These are phyloP conservation scores for Nesogale talazaci DNA, from an alignment of 2,113 vertebrate species.

Conservation along the genomic window DNA sequence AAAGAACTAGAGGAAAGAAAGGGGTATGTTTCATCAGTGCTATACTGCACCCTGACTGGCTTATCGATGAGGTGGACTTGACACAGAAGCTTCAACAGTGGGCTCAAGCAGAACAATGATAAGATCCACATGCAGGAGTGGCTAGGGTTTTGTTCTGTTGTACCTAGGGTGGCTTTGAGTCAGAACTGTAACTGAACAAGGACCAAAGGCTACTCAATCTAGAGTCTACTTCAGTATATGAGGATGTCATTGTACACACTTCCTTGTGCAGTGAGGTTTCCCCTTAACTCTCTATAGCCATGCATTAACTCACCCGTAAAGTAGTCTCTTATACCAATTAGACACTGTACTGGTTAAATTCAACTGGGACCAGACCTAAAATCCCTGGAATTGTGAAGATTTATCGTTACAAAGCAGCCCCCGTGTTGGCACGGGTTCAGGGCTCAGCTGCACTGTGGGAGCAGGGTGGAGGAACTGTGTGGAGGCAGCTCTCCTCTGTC, in stretches of 20 bases:
- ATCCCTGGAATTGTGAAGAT: conserved; percentile 17
- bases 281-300: neutral
- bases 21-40: no score
- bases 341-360: conserved; percentile 38
- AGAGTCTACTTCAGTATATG: neutral
- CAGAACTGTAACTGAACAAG: no score
- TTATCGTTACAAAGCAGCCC: conserved; percentile 15
- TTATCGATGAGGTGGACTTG: no score
- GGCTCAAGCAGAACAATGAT: no score
- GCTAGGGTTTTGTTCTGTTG: no score
- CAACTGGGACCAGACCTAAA: conserved; percentile 35
- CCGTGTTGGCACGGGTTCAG: neutral
- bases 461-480: neutral
- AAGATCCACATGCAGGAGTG: no score
- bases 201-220: neutral
- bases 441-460: neutral
- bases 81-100: no score
- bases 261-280: conserved; percentile 22
- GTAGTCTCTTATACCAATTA: conserved; percentile 35
- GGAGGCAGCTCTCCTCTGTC: neutral
- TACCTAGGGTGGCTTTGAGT: no score
- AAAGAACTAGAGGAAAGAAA: no score
- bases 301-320: conserved; percentile 4
- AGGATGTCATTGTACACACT: conserved; percentile 42
- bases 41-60: no score